phyloP scores from a whole-genome alignment of 1,140 invertebrate genomes.

The Leptinotarsa undecemlineata region DNA sequence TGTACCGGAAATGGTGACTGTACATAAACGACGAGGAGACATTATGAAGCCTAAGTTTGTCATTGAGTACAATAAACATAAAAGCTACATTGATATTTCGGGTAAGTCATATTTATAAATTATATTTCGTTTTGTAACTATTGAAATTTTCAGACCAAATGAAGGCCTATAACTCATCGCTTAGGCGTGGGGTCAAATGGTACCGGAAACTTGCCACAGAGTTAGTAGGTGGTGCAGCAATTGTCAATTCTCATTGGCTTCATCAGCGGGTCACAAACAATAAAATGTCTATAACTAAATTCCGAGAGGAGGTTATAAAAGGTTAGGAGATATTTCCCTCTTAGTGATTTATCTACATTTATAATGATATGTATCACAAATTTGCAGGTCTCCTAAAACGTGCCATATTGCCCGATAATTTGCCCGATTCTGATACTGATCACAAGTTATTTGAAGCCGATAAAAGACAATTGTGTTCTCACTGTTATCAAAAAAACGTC shows the following conservation, averaged over 20 bases:
- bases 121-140: neutral
- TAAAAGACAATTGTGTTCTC: neutral
- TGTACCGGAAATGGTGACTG: slow-evolving; percentile 42
- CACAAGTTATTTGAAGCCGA: slow-evolving; percentile 1
- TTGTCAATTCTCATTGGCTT: slow-evolving; percentile 32
- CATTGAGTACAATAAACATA: slow-evolving; percentile 27
- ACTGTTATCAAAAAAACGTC: slow-evolving; percentile 3
- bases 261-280: slow-evolving; percentile 25
- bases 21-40: slow-evolving; percentile 40
- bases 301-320: slow-evolving; percentile 2
- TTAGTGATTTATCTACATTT: neutral
- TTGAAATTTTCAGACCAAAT: slow-evolving; percentile 47
- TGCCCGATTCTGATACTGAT: neutral
- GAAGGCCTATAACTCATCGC: slow-evolving; percentile 31
- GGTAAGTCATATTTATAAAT: slow-evolving; percentile 52
- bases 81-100: slow-evolving; percentile 53
- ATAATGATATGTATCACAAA: neutral
- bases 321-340: neutral
- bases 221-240: slow-evolving; percentile 26
- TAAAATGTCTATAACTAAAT: slow-evolving; percentile 24
- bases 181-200: slow-evolving; percentile 29
- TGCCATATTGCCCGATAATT: neutral
- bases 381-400: neutral
- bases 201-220: slow-evolving; percentile 35
- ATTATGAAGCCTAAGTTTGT: slow-evolving; percentile 19